Evolutionary conservation across 2,113 vertebrate genomes (phyloP).

Genomic region (Hepsetus odoe): DNA sequence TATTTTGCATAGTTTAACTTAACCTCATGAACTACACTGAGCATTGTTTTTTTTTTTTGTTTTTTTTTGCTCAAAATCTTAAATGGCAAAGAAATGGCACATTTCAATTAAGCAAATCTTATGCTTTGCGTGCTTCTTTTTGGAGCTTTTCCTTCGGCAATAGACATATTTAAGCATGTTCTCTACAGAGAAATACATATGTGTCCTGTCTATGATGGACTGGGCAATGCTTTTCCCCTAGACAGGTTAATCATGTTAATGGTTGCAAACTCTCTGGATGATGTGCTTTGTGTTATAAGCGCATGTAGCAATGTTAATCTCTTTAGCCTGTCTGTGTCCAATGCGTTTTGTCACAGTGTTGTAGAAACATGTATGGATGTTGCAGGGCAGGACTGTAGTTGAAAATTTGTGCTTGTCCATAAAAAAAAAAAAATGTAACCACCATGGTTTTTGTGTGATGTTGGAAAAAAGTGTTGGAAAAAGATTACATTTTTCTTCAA

Average conservation of each 20-base stretch:
- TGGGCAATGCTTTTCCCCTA: not conserved
- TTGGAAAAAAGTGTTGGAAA: constrained; percentile 7
- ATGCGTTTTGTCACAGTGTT: constrained; percentile 16
- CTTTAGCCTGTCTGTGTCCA: constrained; percentile 16
- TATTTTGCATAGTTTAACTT: too few species aligned
- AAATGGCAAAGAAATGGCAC: not conserved
- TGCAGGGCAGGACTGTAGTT: not conserved
- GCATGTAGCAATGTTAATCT: not conserved
- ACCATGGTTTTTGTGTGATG: constrained; percentile 12
- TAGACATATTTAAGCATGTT: not conserved
- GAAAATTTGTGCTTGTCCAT: constrained; percentile 15
- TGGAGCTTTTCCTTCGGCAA: not conserved
- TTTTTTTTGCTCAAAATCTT: too few species aligned
- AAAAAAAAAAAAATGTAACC: not conserved
- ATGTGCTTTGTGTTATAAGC: not conserved
- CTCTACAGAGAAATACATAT: constrained; percentile 33
- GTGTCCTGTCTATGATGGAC: constrained; percentile 23
- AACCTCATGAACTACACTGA: constrained; percentile 44
- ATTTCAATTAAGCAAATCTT: too few species aligned
- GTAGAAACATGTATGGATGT: not conserved
- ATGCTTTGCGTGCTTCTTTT: not conserved
- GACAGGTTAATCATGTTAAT: not conserved
- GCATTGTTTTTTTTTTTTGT: too few species aligned
- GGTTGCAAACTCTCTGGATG: constrained; percentile 26
- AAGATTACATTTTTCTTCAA: constrained; percentile 12